phyloP scores from a whole-genome alignment of 2,888 invertebrate genomes.

The Catocala sponsa region DNA sequence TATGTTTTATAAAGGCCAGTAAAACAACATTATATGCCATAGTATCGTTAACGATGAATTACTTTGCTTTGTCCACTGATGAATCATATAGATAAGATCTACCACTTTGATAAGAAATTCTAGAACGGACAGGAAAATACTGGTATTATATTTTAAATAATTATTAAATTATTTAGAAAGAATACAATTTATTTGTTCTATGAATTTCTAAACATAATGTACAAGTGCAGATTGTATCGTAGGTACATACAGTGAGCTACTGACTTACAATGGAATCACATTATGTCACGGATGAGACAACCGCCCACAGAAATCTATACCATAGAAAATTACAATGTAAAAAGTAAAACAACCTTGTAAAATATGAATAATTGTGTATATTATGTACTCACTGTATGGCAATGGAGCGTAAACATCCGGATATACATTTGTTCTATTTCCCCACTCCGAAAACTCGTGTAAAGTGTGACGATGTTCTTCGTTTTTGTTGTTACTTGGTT shows the following conservation, averaged over 20 bases:
- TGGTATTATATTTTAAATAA: slow-evolving; percentile 1
- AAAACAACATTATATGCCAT: slow-evolving; percentile 15
- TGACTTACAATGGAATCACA: background rate
- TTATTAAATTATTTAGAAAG: background rate
- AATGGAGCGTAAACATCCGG: slow-evolving; percentile 92
- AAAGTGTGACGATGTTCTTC: slow-evolving; percentile 75
- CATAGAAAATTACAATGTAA: slow-evolving; percentile 31
- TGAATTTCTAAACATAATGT: too few species aligned
- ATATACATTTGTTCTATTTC: slow-evolving; percentile 86
- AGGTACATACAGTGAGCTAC: too few species aligned
- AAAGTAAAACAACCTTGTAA: slow-evolving; percentile 30
- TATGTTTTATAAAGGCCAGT: slow-evolving; percentile 22
- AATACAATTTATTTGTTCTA: background rate
- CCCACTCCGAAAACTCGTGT: slow-evolving; percentile 78
- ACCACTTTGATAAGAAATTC: slow-evolving; percentile 24
- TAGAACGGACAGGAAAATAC: slow-evolving; percentile 13
- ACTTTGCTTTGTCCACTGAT: slow-evolving; percentile 23
- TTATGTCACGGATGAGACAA: slow-evolving; percentile 16
- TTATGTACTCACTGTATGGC: slow-evolving; percentile 92
- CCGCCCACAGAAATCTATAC: slow-evolving; percentile 12
- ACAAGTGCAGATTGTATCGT: too few species aligned
- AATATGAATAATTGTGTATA: slow-evolving; percentile 25
- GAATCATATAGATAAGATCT: slow-evolving; percentile 32
- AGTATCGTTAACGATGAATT: slow-evolving; percentile 26
- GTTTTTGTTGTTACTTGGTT: slow-evolving; percentile 53